Evolutionary conservation across 2,797 vertebrate genomes (phyloP), one percentile per base, ranked within the genome.

Genomic region (Otus scops): DNA sequence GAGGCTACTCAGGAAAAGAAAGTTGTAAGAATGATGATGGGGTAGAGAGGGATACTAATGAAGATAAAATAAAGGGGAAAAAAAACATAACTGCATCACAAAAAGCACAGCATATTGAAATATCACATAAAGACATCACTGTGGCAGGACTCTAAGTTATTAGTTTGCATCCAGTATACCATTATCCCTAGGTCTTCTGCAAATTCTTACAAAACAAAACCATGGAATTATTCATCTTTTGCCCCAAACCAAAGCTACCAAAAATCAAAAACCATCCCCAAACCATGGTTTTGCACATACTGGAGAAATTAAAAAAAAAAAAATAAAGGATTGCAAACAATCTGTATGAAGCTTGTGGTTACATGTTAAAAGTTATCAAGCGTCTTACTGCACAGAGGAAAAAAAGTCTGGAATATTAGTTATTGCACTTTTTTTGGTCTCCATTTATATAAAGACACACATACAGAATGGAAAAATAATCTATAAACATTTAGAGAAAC

Each of bases 401-500:
- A 78, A 78, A 61, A 43, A 67, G 34, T 14, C 88, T 57, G 60
- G 65, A 91, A 82, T 21, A 51, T 75, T 67, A 48, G 17, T 67
- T 82, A 91, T 57, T 9, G 4, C 4, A 6, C 27, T 34, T 28
- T 48, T 59, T 95, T 92, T 93, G 50, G 70, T 91, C 89, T 78
- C 85, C 68, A 7, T 70, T 76, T 70, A 32, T 26, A 71, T 43
- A 47, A 27, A 91, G 86, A 87, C 50, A 78, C 28, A 60, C 17
- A 34, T n/a, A 26, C 39, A 76, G 41, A 95, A 95, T 79, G 93
- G 90, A 53, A 77, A 85, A 95, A 73, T 75, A 87, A 97, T 70
- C 86, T 92, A 92, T 41, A 89, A 95, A 70, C 85, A 68, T 78
- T 79, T 81, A 92, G 93, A 95, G 93, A 53, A 68, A 87, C 74